Percentiles rank a stretch among this genome's conserved stretches.
Conservation (phyloP, 2,888 invertebrate species). For the Petrolisthes cinctipes region DNA sequence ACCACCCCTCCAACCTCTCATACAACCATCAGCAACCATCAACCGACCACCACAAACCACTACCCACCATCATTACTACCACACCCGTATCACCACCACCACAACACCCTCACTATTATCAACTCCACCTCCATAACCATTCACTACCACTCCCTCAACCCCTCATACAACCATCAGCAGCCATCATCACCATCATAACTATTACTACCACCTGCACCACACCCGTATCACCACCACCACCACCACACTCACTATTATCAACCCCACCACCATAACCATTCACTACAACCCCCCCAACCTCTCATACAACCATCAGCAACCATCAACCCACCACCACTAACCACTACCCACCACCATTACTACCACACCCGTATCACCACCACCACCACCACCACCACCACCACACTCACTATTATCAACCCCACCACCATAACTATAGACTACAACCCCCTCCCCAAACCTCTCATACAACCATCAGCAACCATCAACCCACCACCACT, state of each 20-base stretch:
- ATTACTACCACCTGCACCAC: not conserved
- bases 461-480: not conserved
- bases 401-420: not conserved
- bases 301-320: not conserved
- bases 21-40: not conserved
- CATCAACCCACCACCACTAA: not conserved
- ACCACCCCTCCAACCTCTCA: not conserved
- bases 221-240: not conserved
- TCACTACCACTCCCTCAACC: not conserved
- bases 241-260: not conserved
- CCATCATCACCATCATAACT: not conserved
- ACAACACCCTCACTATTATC: not conserved
- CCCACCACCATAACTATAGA: not conserved
- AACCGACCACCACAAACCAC: too few relatives aligned
- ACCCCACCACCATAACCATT: not conserved
- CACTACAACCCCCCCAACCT: not conserved
- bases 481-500: not conserved
- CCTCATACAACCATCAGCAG: not conserved
- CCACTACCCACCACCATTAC: not conserved
- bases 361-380: not conserved
- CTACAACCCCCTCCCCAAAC: not conserved
- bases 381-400: not conserved
- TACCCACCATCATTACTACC: not conserved
- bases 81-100: not conserved
- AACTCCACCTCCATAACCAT: not conserved